Evolutionary conservation across 2,888 invertebrate genomes (phyloP).

Genomic region (Sussaba pulchella): DNA sequence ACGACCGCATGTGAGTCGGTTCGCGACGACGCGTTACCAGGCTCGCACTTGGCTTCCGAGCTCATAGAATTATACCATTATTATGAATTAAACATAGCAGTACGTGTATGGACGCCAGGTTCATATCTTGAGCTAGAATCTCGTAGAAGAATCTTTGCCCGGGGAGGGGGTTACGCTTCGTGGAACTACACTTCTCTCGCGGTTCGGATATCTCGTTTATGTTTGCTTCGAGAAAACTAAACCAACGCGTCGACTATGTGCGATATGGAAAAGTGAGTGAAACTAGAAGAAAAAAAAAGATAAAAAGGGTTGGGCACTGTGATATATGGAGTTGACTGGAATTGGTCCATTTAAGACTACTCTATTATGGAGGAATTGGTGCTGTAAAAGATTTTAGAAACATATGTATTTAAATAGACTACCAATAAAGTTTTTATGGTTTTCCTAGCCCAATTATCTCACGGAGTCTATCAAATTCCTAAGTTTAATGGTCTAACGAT

Average conservation of each 20-base stretch:
- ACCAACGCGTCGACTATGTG: not conserved
- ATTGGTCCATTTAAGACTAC: too few relatives aligned
- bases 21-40: slow-evolving; percentile 19
- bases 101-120: slow-evolving; percentile 41
- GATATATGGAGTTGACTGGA: too few relatives aligned
- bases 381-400: too few relatives aligned
- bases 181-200: slow-evolving; percentile 40
- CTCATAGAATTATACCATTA: slow-evolving; percentile 55
- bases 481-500: too few relatives aligned
- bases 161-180: slow-evolving; percentile 49
- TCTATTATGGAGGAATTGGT: too few relatives aligned
- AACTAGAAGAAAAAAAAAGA: not conserved
- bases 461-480: too few relatives aligned
- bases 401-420: too few relatives aligned
- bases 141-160: slow-evolving; percentile 39
- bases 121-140: slow-evolving; percentile 18
- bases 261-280: not conserved
- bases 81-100: slow-evolving; percentile 62
- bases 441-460: too few relatives aligned
- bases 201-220: slow-evolving; percentile 14
- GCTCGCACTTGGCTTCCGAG: slow-evolving; percentile 33
- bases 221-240: slow-evolving; percentile 1
- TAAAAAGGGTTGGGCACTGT: too few relatives aligned
- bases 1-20: slow-evolving; percentile 19
- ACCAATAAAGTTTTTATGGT: too few relatives aligned